These are phyloP conservation scores for Tupaia tana DNA, from an alignment of 2,113 vertebrate genomes.

Conservation along the genomic window DNA sequence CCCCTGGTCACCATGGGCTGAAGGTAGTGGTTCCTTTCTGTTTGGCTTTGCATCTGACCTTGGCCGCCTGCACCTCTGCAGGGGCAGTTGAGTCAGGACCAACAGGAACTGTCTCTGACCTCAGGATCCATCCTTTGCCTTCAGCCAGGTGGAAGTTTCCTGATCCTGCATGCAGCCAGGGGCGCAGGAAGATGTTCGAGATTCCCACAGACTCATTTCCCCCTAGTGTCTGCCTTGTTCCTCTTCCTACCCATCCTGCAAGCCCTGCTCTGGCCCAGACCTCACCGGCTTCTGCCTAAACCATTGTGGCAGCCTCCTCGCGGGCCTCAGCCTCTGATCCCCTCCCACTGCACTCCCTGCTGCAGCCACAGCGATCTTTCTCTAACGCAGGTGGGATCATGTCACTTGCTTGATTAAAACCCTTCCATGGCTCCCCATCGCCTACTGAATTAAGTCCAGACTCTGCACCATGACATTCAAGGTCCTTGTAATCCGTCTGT, in stretches of 20 bases:
- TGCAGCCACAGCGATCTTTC: conserved; percentile 33
- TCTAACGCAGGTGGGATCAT: conserved; percentile 68
- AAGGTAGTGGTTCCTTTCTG: background rate
- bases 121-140: background rate
- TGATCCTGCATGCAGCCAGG: background rate
- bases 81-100: background rate
- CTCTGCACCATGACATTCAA: conserved; percentile 78
- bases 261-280: background rate
- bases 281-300: background rate
- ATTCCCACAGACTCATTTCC: background rate
- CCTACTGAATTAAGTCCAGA: conserved; percentile 82
- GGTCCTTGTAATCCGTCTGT: conserved; percentile 79
- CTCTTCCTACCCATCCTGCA: rapidly evolving
- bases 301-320: background rate
- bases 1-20: background rate
- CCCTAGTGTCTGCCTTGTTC: background rate
- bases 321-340: background rate
- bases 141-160: background rate
- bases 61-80: background rate
- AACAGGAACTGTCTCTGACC: background rate
- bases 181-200: background rate
- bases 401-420: conserved; percentile 81
- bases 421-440: conserved; percentile 78
- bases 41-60: background rate
- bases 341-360: background rate